phyloP scores from a whole-genome alignment of 1,140 invertebrate genomes.

The Monochamus saltuarius region DNA sequence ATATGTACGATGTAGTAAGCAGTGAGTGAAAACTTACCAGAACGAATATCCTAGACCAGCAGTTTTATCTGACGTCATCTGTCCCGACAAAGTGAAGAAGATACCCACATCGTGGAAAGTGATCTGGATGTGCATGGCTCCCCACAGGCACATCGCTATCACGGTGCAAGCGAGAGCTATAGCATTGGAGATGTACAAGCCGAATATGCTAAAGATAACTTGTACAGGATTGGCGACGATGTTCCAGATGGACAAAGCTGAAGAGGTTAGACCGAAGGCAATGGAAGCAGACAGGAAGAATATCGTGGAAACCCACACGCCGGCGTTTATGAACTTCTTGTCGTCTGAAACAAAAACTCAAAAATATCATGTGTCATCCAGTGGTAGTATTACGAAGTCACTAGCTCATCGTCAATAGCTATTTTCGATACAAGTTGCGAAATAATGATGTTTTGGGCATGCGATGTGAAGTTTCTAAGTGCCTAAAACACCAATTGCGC shows the following conservation, averaged over 20 bases:
- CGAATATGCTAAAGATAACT: conserved; percentile 27
- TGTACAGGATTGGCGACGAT: conserved; percentile 36
- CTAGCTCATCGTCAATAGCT: no score
- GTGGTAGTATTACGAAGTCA: no score
- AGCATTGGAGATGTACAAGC: conserved; percentile 25
- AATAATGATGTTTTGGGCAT: no score
- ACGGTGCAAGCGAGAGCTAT: conserved; percentile 14
- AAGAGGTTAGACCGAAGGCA: conserved; percentile 28
- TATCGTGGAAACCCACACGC: conserved; percentile 37
- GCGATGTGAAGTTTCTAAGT: no score
- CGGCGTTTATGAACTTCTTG: conserved; percentile 38
- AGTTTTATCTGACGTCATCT: conserved; percentile 28
- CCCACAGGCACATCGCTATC: conserved; percentile 27
- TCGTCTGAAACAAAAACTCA: conserved; percentile 1
- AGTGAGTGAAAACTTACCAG: conserved; percentile 20
- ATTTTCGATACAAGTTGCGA: no score
- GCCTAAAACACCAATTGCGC: no score
- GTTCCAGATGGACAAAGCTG: conserved; percentile 39
- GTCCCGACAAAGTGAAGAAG: conserved; percentile 21
- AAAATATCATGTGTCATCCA: no score
- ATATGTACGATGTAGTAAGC: no score
- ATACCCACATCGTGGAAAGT: conserved; percentile 28
- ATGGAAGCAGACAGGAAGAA: conserved; percentile 37
- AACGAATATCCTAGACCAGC: conserved; percentile 30
- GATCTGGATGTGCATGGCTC: conserved; percentile 16